These are phyloP conservation scores for Nephila pilipes DNA, from an alignment of 1,140 invertebrate species.

Conservation along the genomic window DNA sequence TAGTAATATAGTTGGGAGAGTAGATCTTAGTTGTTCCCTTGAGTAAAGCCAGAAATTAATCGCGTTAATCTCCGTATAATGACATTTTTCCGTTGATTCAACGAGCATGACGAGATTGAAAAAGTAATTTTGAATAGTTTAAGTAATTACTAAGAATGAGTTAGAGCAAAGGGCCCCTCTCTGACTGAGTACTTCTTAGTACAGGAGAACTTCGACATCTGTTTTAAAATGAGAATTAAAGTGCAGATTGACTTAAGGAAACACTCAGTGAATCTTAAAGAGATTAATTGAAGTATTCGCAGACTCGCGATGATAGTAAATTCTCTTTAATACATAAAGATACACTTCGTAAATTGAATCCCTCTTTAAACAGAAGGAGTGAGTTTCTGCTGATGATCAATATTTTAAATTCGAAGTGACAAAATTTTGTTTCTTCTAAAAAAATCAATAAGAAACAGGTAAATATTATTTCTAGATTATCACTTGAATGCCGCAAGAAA, in stretches of 20 bases:
- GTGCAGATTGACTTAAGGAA: slow-evolving; percentile 28
- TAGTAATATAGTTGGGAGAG: background rate
- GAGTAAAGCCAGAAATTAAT: slow-evolving; percentile 58
- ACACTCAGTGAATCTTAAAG: background rate
- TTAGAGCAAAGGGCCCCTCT: background rate
- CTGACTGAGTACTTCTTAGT: background rate
- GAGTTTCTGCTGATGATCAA: background rate
- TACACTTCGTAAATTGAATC: background rate
- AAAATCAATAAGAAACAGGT: too few relatives aligned
- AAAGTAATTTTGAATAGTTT: slow-evolving; percentile 61
- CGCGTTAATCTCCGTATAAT: slow-evolving; percentile 59
- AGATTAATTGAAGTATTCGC: slow-evolving; percentile 25
- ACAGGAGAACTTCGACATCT: slow-evolving; percentile 30
- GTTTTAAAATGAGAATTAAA: slow-evolving; percentile 32
- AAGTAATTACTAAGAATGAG: slow-evolving; percentile 37
- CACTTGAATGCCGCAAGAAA: too few relatives aligned
- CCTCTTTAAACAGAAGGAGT: background rate
- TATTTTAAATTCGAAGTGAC: background rate
- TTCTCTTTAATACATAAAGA: background rate
- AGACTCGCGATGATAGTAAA: background rate
- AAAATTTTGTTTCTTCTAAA: too few relatives aligned
- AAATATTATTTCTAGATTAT: too few relatives aligned
- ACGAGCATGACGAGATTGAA: slow-evolving; percentile 53
- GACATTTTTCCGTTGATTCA: slow-evolving; percentile 58
- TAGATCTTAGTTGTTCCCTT: slow-evolving; percentile 4